phyloP scores from a whole-genome alignment of 1,140 invertebrate genomes.

The Drosophila equinoxialis region DNA sequence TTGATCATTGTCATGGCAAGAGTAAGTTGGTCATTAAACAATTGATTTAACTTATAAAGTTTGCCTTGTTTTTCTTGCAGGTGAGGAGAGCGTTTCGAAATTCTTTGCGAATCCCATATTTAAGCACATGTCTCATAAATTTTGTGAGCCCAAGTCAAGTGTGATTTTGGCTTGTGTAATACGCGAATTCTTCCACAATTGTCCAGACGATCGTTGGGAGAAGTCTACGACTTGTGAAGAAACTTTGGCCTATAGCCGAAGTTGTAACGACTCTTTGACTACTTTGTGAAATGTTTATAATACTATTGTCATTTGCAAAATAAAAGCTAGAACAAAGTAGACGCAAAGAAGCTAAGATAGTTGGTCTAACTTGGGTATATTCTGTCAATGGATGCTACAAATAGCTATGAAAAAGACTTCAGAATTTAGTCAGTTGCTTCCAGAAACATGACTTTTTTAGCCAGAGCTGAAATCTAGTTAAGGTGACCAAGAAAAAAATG shows the following conservation, averaged over 20 bases:
- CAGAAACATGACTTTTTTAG: too few species aligned
- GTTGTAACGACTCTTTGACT: conserved; percentile 55
- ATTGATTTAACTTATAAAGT: neutral
- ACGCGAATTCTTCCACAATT: conserved; percentile 70
- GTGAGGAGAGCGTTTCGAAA: conserved; percentile 47
- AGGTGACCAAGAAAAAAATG: too few species aligned
- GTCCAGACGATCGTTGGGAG: conserved; percentile 60
- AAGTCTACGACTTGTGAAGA: conserved; percentile 52
- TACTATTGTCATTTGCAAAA: neutral
- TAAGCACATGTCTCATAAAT: conserved; percentile 29
- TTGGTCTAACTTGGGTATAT: too few species aligned
- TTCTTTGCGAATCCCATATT: conserved; percentile 60
- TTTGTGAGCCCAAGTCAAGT: conserved; percentile 58
- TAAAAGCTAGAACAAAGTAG: neutral
- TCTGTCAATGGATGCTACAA: too few species aligned
- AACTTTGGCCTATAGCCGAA: conserved; percentile 55
- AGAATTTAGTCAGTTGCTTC: too few species aligned
- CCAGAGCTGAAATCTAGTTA: too few species aligned
- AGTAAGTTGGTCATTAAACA: conserved; percentile 17
- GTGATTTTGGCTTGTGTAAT: conserved; percentile 70
- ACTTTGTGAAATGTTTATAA: conserved; percentile 35
- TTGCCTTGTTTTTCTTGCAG: conserved; percentile 10
- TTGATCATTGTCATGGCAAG: conserved; percentile 69
- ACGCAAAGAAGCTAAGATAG: too few species aligned
- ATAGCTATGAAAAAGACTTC: too few species aligned